Conservation (phyloP, 1,140 invertebrate species). For the Atta cephalotes region DNA sequence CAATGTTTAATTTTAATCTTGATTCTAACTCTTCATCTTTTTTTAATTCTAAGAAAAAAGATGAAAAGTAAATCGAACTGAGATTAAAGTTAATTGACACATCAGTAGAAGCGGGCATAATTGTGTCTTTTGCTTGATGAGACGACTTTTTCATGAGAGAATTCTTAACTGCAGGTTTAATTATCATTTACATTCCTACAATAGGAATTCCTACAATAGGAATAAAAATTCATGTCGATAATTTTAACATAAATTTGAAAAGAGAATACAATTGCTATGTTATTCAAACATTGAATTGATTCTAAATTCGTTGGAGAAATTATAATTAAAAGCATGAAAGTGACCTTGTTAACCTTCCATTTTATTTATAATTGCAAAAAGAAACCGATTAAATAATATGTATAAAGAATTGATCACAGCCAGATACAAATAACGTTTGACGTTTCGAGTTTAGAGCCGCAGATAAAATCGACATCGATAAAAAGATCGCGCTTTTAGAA, state of each 20-base stretch:
- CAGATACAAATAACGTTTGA: conserved; percentile 33
- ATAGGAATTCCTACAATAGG: neutral
- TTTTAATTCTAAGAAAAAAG: too few relatives aligned
- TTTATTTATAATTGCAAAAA: neutral
- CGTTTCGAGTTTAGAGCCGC: conserved; percentile 20
- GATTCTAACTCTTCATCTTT: too few relatives aligned
- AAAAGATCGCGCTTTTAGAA: neutral
- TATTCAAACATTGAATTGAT: conserved; percentile 18
- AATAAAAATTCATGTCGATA: neutral
- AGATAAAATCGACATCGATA: conserved; percentile 22
- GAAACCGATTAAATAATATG: conserved; percentile 28
- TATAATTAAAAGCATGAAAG: neutral
- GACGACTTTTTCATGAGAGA: neutral
- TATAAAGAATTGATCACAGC: neutral
- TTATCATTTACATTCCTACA: conserved; percentile 3
- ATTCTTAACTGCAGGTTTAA: neutral
- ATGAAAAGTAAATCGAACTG: too few relatives aligned
- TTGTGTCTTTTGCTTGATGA: neutral
- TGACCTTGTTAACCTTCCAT: neutral
- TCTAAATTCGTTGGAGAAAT: neutral
- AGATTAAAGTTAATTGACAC: too few relatives aligned
- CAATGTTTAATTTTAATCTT: too few relatives aligned
- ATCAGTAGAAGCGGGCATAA: neutral
- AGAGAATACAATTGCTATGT: neutral
- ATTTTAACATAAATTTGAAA: neutral